A percentile compares a stretch with the other conserved stretches of the same genome.
Conservation (phyloP, 1,140 invertebrate genomes). For the Euborellia annulipes region DNA sequence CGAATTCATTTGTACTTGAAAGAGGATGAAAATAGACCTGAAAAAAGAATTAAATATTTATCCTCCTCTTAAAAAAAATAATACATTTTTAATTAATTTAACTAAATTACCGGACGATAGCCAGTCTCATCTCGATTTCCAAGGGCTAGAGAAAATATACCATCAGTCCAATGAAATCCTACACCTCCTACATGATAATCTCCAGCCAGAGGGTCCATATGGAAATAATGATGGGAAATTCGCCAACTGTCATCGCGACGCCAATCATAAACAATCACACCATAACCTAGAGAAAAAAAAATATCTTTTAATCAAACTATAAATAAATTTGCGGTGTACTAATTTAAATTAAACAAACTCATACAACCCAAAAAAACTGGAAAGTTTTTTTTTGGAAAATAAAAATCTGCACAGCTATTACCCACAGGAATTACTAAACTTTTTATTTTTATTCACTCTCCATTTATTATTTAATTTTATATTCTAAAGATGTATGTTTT, state of each 20-base stretch:
- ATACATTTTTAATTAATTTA: constrained; percentile 16
- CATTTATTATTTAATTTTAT: too few species aligned
- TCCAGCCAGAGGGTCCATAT: constrained; percentile 56
- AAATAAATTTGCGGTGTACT: too few species aligned
- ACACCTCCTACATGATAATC: constrained; percentile 51
- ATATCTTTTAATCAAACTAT: too few species aligned
- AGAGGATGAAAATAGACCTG: constrained; percentile 52
- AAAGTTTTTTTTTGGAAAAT: too few species aligned
- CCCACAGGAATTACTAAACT: too few species aligned
- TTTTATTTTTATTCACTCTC: too few species aligned
- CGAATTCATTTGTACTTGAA: constrained; percentile 56
- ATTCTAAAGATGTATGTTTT: too few species aligned
- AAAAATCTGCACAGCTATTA: too few species aligned
- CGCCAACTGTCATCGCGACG: constrained; percentile 57
- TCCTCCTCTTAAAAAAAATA: background rate
- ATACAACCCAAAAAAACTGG: too few species aligned
- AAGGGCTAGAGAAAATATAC: constrained; percentile 50
- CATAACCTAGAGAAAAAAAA: constrained; percentile 28
- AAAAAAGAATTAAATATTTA: too few species aligned
- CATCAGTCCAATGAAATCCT: constrained; percentile 63
- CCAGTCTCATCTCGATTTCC: constrained; percentile 37
- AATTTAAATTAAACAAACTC: too few species aligned
- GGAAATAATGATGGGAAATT: constrained; percentile 61
- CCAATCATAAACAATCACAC: constrained; percentile 55
- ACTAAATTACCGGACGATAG: constrained; percentile 12